Base-by-base conservation (phyloP, 2,888 invertebrate genomes). In the Pemphredon lugubris region DNA sequence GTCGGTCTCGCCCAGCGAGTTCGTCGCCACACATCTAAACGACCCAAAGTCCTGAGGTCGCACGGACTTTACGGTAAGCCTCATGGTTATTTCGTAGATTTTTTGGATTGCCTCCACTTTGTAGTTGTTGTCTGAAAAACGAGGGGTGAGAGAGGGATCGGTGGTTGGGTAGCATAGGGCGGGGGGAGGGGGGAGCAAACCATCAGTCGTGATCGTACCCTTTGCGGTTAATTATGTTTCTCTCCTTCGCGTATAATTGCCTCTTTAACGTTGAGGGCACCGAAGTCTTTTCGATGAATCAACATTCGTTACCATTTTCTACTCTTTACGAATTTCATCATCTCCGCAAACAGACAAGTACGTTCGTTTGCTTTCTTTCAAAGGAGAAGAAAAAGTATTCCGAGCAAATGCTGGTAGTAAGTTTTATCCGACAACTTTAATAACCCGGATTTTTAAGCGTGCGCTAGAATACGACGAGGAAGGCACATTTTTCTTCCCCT, bases 1-100 rank as follows among this genome's bases (percentile, higher is more conserved):
- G 66, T 91, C 91, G 13, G 91, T 91, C 63, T 90, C 90, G 32
- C 91, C 91, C n/a, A 91, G 84, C 14, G 90, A 90, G 79, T 92
- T 92, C 37, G 90, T 91, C 30, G 90, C 90, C 53, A 91, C 86
- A 70, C 91, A 92, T 55, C 86, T 85, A 74, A 90, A 91, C 34
- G 88, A 84, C 26, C 90, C 90, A 50, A 88, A 90, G 81, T 91
- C 91, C 65, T 87, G 86, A 1, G 77, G 59, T 48, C 88, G 85
- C 16, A 91, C 87, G n/a, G 88, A 84, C 37, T 83, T 84, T 64
- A 91, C 90, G 48, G 88, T 90, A 45, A 91, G 83, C 76, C 86
- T 89, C 91, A 91, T 91, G 50, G 86, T 88, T 26, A 83, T 87
- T 58, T 87, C 86, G 70, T 90, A 90, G 16, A 86, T 87, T 6